phyloP scores from a whole-genome alignment of 92 coral and sea anemone genomes.

The Phenganax subtilis region DNA sequence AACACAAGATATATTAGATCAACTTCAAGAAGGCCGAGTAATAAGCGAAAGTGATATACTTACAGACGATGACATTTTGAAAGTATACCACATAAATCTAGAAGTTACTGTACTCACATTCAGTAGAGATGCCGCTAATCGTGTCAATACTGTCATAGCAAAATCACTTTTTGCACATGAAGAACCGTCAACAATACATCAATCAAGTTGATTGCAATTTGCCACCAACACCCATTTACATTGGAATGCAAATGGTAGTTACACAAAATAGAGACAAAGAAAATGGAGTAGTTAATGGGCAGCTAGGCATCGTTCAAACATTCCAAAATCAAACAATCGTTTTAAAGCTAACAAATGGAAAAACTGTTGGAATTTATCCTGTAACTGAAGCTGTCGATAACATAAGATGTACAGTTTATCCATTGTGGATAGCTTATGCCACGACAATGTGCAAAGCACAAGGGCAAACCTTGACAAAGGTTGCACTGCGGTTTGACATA shows the following conservation, averaged over 20 bases:
- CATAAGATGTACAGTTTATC: neutral
- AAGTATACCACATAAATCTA: neutral
- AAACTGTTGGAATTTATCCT: neutral
- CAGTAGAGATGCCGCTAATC: neutral
- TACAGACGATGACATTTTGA: neutral
- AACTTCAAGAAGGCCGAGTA: neutral
- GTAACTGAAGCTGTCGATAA: neutral
- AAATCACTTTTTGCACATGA: neutral
- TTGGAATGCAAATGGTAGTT: neutral
- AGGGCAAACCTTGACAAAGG: neutral
- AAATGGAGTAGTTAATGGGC: neutral
- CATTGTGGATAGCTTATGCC: neutral
- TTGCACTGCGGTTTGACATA: neutral
- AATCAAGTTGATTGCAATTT: neutral
- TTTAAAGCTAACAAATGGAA: neutral
- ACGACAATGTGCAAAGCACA: neutral
- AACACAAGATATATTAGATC: neutral
- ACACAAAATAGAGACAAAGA: neutral
- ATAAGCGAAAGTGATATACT: neutral
- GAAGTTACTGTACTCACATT: neutral
- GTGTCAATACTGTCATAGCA: neutral
- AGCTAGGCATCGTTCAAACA: neutral
- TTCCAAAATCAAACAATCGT: constrained; percentile 1
- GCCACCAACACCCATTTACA: neutral
- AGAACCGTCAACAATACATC: neutral